A percentile compares a stretch with the other conserved stretches of the same genome.
Conservation (phyloP, 2,888 invertebrate genomes). For the Trichopoda pennipes region DNA sequence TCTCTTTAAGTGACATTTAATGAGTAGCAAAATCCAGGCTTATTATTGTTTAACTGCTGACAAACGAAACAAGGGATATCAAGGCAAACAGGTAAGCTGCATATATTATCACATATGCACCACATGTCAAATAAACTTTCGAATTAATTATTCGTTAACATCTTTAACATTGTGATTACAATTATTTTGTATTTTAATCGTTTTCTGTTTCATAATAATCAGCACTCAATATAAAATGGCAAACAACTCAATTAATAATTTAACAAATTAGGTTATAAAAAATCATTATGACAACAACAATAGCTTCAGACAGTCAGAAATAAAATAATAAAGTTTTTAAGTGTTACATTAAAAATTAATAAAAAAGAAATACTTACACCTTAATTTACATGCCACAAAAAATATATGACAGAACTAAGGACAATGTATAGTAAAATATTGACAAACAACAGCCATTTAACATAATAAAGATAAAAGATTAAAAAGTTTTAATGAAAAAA, state of each 20-base stretch:
- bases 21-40: too few relatives aligned
- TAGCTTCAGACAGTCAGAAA: background rate
- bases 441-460: background rate
- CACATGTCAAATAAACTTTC: too few relatives aligned
- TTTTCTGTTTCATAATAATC: background rate
- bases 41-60: too few relatives aligned
- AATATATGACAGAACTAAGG: background rate
- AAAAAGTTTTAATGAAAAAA: conserved; percentile 11
- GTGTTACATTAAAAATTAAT: conserved; percentile 7
- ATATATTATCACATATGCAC: too few relatives aligned
- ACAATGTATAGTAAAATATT: background rate
- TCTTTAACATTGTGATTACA: background rate
- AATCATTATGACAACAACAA: conserved; percentile 16
- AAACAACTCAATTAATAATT: conserved; percentile 59
- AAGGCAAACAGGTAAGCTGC: too few relatives aligned
- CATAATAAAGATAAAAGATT: conserved; percentile 8
- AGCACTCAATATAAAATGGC: conserved; percentile 26
- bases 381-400: conserved; percentile 1
- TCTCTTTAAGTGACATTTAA: too few relatives aligned
- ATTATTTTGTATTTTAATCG: background rate
- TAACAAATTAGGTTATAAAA: conserved; percentile 57
- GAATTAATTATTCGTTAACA: too few relatives aligned
- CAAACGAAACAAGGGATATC: too few relatives aligned
- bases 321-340: conserved; percentile 10
- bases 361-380: conserved; percentile 25